Conservation (phyloP, 2,797 vertebrate species). For the Coccyzus lansbergi region DNA sequence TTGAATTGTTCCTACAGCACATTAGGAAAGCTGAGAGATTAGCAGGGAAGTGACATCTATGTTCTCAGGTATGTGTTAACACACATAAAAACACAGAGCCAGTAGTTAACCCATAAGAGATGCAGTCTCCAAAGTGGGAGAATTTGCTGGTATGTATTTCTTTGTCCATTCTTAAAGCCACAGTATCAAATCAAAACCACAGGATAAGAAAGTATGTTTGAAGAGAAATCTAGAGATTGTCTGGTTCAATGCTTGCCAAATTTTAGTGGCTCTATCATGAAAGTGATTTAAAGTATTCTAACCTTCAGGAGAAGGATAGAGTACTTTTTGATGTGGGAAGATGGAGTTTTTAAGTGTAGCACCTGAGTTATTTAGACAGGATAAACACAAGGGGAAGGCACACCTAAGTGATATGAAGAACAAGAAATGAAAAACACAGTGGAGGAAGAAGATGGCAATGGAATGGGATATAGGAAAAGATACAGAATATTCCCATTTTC, state of each 20-base stretch:
- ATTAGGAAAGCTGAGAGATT: not conserved
- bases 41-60: not conserved
- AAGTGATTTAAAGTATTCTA: not conserved
- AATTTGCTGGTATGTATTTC: not conserved
- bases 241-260: accelerated
- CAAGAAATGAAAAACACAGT: not conserved
- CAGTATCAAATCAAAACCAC: not conserved
- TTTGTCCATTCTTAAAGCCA: not conserved
- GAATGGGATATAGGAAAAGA: not conserved
- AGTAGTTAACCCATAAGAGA: not conserved
- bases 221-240: not conserved
- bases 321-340: not conserved
- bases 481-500: not conserved
- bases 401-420: not conserved
- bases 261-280: not conserved
- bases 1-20: not conserved
- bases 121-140: not conserved
- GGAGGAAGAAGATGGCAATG: not conserved
- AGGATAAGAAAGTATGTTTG: not conserved
- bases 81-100: not conserved
- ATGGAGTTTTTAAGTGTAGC: not conserved
- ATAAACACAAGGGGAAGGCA: not conserved
- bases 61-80: not conserved
- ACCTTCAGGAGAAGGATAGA: not conserved
- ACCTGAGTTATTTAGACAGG: not conserved